Percentiles rank a stretch among this genome's conserved stretches.
phyloP scores from a whole-genome alignment of 2,113 vertebrate species.

The Illadopsis cleaveri region DNA sequence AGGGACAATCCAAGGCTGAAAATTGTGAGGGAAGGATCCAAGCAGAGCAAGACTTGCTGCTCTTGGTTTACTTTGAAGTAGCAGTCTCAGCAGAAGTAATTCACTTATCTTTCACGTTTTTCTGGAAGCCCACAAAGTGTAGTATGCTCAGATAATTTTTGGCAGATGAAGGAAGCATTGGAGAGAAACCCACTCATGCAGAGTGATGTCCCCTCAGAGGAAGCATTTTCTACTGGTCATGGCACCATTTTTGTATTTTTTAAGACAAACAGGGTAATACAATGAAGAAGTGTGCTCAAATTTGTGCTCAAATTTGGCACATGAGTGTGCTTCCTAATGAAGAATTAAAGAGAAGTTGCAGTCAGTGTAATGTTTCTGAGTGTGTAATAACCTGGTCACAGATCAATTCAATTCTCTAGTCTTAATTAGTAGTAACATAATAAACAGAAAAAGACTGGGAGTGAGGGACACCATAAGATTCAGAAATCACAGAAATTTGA shows the following conservation, averaged over 20 bases:
- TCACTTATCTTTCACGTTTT: not conserved
- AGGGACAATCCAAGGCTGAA: not conserved
- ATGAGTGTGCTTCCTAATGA: not conserved
- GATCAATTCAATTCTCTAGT: not conserved
- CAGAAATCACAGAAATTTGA: not conserved
- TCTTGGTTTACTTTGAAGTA: not conserved
- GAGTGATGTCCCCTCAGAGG: not conserved
- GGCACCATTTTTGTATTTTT: not conserved
- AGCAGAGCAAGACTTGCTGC: not conserved
- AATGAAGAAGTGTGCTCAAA: not conserved
- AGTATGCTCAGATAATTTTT: not conserved
- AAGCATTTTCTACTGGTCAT: not conserved
- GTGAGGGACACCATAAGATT: not conserved
- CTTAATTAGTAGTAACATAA: not conserved
- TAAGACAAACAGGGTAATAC: not conserved
- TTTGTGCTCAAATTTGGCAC: not conserved
- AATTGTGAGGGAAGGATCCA: not conserved
- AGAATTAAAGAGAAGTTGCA: not conserved
- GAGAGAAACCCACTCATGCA: not conserved
- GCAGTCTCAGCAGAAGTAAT: not conserved
- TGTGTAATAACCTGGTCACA: not conserved
- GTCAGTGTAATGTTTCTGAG: not conserved
- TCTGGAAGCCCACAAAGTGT: not conserved
- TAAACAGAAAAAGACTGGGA: not conserved
- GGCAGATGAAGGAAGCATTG: not conserved